A percentile compares a stretch with the other conserved stretches of the same genome.
These are phyloP conservation scores for Laupala kohalensis DNA, from an alignment of 1,140 invertebrate species.

Conservation along the genomic window DNA sequence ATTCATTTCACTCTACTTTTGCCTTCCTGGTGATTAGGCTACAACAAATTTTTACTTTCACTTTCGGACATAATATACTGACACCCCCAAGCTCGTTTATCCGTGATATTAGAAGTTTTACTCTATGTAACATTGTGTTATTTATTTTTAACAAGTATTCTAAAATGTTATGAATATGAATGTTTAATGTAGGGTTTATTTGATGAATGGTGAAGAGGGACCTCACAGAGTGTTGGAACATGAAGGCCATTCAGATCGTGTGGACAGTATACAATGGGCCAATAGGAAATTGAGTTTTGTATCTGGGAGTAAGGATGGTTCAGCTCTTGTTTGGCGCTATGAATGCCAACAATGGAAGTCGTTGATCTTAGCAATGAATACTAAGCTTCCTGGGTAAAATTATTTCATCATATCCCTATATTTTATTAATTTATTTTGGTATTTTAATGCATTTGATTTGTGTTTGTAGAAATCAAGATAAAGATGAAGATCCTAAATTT, in stretches of 20 bases:
- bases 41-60: too few relatives aligned
- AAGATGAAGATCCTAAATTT: slow-evolving; percentile 43
- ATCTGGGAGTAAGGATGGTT: slow-evolving; percentile 94
- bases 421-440: not conserved
- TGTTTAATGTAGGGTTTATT: slow-evolving; percentile 47
- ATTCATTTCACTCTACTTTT: too few relatives aligned
- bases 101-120: too few relatives aligned
- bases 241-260: slow-evolving; percentile 81
- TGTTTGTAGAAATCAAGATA: slow-evolving; percentile 33
- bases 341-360: slow-evolving; percentile 80
- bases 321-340: slow-evolving; percentile 85
- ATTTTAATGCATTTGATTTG: slow-evolving; percentile 5
- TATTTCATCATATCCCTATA: not conserved
- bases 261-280: slow-evolving; percentile 94
- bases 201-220: slow-evolving; percentile 59
- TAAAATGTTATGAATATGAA: not conserved
- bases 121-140: too few relatives aligned
- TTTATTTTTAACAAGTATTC: too few relatives aligned
- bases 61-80: too few relatives aligned
- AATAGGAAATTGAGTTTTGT: slow-evolving; percentile 74
- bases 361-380: slow-evolving; percentile 57
- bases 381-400: slow-evolving; percentile 46
- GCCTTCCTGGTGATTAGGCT: too few relatives aligned
- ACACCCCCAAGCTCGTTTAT: too few relatives aligned
- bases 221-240: slow-evolving; percentile 64